Percentiles rank a stretch among this genome's conserved stretches.
These are phyloP conservation scores for Endotricha flammealis DNA, from an alignment of 2,888 invertebrate genomes.

Conservation along the genomic window DNA sequence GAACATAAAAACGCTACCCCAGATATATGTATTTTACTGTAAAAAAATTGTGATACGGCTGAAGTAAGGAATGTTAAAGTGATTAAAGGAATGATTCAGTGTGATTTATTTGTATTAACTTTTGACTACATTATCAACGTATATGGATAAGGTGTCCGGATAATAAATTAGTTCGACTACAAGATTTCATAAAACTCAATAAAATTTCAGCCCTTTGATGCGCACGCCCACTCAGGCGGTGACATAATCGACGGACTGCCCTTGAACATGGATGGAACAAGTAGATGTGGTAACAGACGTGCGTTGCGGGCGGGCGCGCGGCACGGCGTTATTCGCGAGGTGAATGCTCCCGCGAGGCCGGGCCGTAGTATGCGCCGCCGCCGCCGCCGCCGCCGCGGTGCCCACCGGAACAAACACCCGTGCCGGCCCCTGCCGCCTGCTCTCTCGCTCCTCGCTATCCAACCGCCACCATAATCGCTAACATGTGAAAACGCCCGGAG, in stretches of 20 bases:
- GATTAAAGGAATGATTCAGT: too few relatives aligned
- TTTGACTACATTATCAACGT: too few relatives aligned
- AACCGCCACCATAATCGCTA: conserved; percentile 21
- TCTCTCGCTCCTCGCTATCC: conserved; percentile 13
- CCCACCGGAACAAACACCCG: conserved; percentile 37
- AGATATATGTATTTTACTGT: too few relatives aligned
- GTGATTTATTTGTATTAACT: too few relatives aligned
- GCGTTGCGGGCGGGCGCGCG: conserved; percentile 37
- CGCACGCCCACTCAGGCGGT: conserved; percentile 29
- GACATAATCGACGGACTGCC: conserved; percentile 56
- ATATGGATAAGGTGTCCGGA: too few relatives aligned
- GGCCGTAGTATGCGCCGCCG: conserved; percentile 26
- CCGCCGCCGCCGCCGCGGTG: conserved; percentile 17
- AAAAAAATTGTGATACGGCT: too few relatives aligned
- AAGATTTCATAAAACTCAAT: too few relatives aligned
- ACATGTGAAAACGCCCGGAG: conserved; percentile 22
- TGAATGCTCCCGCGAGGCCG: conserved; percentile 70
- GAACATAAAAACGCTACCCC: too few relatives aligned
- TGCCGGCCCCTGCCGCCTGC: conserved; percentile 23
- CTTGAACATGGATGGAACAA: conserved; percentile 52
- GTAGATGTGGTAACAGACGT: conserved; percentile 45
- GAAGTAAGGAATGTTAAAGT: too few relatives aligned
- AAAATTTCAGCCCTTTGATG: background rate
- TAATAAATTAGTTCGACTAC: too few relatives aligned
- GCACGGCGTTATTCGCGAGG: conserved; percentile 52